A percentile compares a stretch with the other conserved stretches of the same genome.
Conservation (phyloP, 2,797 vertebrate species). For the Silurus lanzhouensis region DNA sequence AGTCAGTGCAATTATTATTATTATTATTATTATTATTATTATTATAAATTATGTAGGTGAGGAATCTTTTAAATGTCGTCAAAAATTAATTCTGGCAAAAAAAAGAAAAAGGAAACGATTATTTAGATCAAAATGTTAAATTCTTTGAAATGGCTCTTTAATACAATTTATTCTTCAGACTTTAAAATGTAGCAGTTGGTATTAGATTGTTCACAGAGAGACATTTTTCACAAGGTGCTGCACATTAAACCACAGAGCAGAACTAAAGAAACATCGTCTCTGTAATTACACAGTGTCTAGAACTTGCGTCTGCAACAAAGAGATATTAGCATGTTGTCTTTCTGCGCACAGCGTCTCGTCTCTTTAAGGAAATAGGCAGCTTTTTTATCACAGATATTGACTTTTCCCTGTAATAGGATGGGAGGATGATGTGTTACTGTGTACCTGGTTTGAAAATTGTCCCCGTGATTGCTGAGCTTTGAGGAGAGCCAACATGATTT, state of each 20-base stretch:
- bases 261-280: background rate
- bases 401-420: background rate
- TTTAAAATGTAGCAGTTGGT: too few relatives aligned
- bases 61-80: too few relatives aligned
- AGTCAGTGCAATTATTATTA: too few relatives aligned
- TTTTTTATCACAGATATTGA: background rate
- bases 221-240: background rate
- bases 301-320: background rate
- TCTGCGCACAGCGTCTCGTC: background rate
- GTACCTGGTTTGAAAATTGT: constrained; percentile 7
- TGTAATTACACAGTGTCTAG: background rate
- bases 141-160: too few relatives aligned
- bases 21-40: too few relatives aligned
- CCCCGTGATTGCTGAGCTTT: constrained; percentile 1
- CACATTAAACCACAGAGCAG: background rate
- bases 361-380: background rate
- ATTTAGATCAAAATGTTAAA: too few relatives aligned
- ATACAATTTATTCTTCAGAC: too few relatives aligned
- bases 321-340: background rate
- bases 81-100: too few relatives aligned
- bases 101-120: too few relatives aligned
- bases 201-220: background rate
- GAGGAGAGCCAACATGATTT: constrained; percentile 22
- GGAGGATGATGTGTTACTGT: background rate
- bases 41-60: too few relatives aligned